Base-by-base conservation (phyloP, 2,888 invertebrate genomes). In the Harpalus rubripes region DNA sequence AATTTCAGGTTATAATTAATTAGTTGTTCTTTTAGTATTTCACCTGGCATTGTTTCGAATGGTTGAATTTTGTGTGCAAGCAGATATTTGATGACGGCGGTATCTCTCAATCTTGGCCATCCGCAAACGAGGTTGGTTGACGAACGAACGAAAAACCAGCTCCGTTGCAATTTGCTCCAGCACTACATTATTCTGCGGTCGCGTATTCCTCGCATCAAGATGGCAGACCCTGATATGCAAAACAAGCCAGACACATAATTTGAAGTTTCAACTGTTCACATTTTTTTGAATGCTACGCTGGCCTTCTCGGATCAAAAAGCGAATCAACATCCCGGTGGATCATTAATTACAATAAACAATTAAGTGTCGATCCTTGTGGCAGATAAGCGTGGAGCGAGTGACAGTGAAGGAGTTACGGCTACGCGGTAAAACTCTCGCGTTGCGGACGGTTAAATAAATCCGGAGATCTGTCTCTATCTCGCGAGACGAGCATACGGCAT, bases 271-370 rank as follows among this genome's bases (percentile, higher is more conserved):
- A 83, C 83, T 83, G 72, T 76, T 83, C 83, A 83, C 83, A 68
- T 81, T 81, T 68, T 81, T 81, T 81, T 68, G 80, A 61, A 61
- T 80, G 80, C 59, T 41, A 80, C 58, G 61, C 61, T 80, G 84
- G 78, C 83, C 83, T 76, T 61, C 74, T 41, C 63, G 84, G 52
- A 84, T 84, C 84, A 84, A 84, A 59, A 76, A 68, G 80, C 59
- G 80, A 61, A 80, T 80, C 82, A 84, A 84, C 84, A 84, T 84
- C 85, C 80, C 79, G 72, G 79, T 65, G 85, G 68, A 79, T 80
- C 85, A 85, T 85, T 85, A 79, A 85, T 85, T 85, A 85, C 85
- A 72, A 79, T 85, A 85, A 85, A 85, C 85, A 85, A 85, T 85
- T 85, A 85, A 85, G 72, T 85, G 85, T 85, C 85, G 85, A 85